Evolutionary conservation across 2,888 invertebrate genomes (phyloP).

Genomic region (Drosophila austrosaltans): DNA sequence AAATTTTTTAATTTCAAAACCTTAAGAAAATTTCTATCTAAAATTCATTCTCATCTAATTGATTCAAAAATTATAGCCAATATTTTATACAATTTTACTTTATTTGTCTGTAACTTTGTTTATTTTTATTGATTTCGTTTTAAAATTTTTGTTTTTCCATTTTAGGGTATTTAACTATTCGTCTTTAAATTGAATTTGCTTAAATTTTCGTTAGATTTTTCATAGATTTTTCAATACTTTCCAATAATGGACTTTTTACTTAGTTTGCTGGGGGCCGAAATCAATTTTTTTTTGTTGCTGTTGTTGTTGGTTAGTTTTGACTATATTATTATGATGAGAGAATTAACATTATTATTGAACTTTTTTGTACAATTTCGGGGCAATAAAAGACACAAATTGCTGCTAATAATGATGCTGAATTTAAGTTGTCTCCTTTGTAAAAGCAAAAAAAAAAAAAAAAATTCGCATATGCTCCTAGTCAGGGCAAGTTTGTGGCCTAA

Average conservation of each 20-base stretch:
- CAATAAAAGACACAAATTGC: conserved; percentile 72
- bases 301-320: conserved; percentile 19
- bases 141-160: neutral
- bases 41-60: no score
- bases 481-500: conserved; percentile 63
- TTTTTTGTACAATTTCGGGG: conserved; percentile 70
- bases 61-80: no score
- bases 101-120: no score
- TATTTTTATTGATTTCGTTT: neutral
- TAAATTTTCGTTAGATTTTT: conserved; percentile 36
- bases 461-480: conserved; percentile 1
- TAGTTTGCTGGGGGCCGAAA: conserved; percentile 53
- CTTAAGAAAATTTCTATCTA: no score
- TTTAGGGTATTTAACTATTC: neutral
- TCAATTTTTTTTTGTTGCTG: conserved; percentile 22
- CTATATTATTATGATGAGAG: conserved; percentile 66
- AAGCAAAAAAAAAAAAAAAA: no score
- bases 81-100: no score
- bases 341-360: conserved; percentile 73
- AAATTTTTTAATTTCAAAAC: no score
- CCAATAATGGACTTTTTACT: conserved; percentile 58
- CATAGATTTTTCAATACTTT: conserved; percentile 64
- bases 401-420: conserved; percentile 69
- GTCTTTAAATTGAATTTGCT: neutral
- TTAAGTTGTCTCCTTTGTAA: conserved; percentile 5